Base-by-base conservation (phyloP, 30 jellyfish, hydroid and myxozoan genomes). In the Aurelia sp. region DNA sequence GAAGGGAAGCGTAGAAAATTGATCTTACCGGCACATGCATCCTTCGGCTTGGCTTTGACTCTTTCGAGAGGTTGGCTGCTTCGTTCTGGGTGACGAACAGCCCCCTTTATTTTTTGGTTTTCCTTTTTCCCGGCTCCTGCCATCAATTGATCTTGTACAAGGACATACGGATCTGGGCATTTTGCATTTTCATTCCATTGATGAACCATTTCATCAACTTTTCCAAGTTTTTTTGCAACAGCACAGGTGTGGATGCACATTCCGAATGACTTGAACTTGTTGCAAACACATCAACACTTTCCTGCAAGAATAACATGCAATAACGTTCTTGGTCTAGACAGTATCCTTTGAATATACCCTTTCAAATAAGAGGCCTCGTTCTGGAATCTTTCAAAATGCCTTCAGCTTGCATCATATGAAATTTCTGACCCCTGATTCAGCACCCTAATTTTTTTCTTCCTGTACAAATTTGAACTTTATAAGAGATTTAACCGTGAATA, bases 31-130 rank as follows among this genome's bases (percentile, higher is more conserved):
- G 11, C 16, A 52, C 63, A 52, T 52, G 11, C 63, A 52, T 16
- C 16, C 63, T 52, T 11, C 16, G 63, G 63, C 63, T n/a, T n/a
- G n/a, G 63, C 16, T 8, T 52, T 8, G 11, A 52, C 11, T 52
- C 11, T 8, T 16, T 52, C 38, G 8, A 63, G 27, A 9, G 74
- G 74, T 9, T 15, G 24, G 24, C 19, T 63, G 13, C 12, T 15
- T 63, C 74, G 24, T 63, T 63, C 74, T 63, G 74, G 35, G 27
- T 63, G 35, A 12, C 38, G 24, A 22, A 15, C 27, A 9, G 12
- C 19, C 74, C 74, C 74, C 38, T 63, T 63, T 19, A 13, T 63
- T 27, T 63, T 63, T 19, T 63, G 74, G 74, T 63, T 63, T 63
- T 63, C 74, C 38, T 63, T 63, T 19, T 63, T 63, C 24, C 74